Evolutionary conservation across 1,140 invertebrate genomes (phyloP), one percentile per base, ranked within the genome.

Genomic region (Brachionus koreanus): DNA sequence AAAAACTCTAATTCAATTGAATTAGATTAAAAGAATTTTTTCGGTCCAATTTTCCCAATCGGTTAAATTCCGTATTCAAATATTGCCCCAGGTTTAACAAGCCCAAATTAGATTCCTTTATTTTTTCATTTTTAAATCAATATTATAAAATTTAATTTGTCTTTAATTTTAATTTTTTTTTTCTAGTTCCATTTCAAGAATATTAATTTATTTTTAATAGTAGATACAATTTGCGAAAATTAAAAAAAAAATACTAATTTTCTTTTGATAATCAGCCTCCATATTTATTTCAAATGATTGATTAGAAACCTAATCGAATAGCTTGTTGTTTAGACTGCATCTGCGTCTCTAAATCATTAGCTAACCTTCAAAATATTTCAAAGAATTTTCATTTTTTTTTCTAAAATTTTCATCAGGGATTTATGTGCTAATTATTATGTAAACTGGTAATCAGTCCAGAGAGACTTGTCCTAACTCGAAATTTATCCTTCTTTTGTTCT

Each of bases 151-250:
- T 33, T 65, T 33, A 65, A 65, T 65, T 65, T 33, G 63, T 65
- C 63, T 65, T 65, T 13, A 37, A 65, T 65, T 33, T 33, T 33
- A 33, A 33, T 65, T 37, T 37, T 7, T 65, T 12, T 29, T 33
- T 65, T 65, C 33, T 65, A 57, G 49, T 65, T 65, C 33, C 33
- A 33, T 65, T 65, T 65, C 5, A 37, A 69, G 12, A 69, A 37
- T 69, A 69, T 69, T 69, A 69, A 69, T 69, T 69, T 69, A 69
- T 69, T 69, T 69, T 69, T 69, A 69, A 69, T 69, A 69, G 65
- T 69, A 39, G 37, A 69, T 69, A 39, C 37, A 69, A 69, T 69
- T 69, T 69, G 19, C 13, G 65, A 69, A 39, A 37, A 69, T 69
- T 39, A 39, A 19, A 37, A 69, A 29, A 29, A 29, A 29, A 29